A percentile compares a stretch with the other conserved stretches of the same genome.
Conservation (phyloP, 2,113 vertebrate species). For the Mellivora capensis region DNA sequence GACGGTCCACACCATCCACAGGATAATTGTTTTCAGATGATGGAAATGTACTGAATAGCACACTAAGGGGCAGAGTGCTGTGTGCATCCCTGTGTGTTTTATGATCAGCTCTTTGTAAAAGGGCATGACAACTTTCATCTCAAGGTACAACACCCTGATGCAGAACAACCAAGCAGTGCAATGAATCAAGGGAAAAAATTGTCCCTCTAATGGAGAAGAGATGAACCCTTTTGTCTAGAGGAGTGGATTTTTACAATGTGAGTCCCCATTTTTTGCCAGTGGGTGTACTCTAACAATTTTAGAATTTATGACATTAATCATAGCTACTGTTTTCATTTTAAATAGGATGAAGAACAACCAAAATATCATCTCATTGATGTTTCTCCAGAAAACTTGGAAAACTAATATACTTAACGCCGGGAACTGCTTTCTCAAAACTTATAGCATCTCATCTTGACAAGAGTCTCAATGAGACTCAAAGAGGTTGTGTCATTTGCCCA, state of each 20-base stretch:
- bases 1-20: not conserved
- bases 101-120: not conserved
- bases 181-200: not conserved
- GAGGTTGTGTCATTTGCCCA: not conserved
- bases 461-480: not conserved
- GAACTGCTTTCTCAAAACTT: not conserved
- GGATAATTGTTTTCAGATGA: conserved; percentile 52
- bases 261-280: not conserved
- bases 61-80: not conserved
- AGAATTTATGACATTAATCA: not conserved
- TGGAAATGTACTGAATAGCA: not conserved
- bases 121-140: not conserved
- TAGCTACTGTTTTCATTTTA: not conserved
- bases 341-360: not conserved
- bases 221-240: not conserved
- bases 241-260: not conserved
- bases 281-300: not conserved
- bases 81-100: not conserved
- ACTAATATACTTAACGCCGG: not conserved
- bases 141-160: not conserved
- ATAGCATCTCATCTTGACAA: not conserved
- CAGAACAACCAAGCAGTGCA: not conserved
- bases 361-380: not conserved
- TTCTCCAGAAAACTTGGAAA: not conserved
- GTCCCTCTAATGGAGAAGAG: not conserved